Percentiles rank a stretch among this genome's conserved stretches.
phyloP scores from a whole-genome alignment of 2,888 invertebrate genomes.

The Stramonita haemastoma region DNA sequence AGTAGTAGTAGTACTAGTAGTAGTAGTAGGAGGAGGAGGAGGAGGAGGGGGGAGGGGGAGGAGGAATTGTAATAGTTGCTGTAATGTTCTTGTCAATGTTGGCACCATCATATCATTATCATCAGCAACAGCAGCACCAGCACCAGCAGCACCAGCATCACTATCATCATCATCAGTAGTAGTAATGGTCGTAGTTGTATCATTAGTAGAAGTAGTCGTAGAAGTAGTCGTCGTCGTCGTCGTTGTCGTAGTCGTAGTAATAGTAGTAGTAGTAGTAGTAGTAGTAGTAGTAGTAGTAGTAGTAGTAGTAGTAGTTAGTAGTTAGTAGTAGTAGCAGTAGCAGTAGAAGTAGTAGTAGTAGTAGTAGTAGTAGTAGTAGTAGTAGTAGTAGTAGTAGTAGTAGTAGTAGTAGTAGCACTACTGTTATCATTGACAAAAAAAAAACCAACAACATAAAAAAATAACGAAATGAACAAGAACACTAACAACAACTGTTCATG shows the following conservation, averaged over 20 bases:
- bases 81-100: too few species aligned
- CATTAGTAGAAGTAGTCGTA: background rate
- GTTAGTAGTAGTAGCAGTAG: background rate
- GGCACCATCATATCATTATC: too few species aligned
- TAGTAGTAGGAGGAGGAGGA: background rate
- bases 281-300: background rate
- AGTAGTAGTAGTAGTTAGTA: background rate
- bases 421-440: too few species aligned
- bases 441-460: too few species aligned
- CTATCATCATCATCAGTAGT: background rate
- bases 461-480: too few species aligned
- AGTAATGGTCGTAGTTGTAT: background rate
- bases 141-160: conserved; percentile 9
- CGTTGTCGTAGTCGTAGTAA: too few species aligned
- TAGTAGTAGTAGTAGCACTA: too few species aligned
- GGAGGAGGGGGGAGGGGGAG: too few species aligned
- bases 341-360: conserved; percentile 15
- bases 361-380: conserved; percentile 36
- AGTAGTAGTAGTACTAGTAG: background rate
- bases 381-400: background rate
- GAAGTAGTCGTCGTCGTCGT: too few species aligned
- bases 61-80: too few species aligned
- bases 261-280: background rate
- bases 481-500: too few species aligned
- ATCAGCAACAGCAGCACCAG: conserved; percentile 16